A percentile compares a stretch with the other conserved stretches of the same genome.
Evolutionary conservation across 2,113 vertebrate genomes (phyloP).

Genomic region (Calyptommatus sinebrachiatus): DNA sequence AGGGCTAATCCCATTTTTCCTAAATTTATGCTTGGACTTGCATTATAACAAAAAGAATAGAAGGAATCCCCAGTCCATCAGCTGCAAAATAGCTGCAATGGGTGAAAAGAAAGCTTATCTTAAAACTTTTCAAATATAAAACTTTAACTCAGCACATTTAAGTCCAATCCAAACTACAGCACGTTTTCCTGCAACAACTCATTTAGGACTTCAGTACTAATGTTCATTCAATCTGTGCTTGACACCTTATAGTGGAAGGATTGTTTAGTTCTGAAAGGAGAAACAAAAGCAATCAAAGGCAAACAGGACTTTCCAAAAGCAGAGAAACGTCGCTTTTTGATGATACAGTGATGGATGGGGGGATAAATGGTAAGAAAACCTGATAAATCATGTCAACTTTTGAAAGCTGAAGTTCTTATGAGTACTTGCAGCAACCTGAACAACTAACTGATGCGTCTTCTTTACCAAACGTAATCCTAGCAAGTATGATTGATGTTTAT

Average conservation of each 20-base stretch:
- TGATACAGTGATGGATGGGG: slow-evolving; percentile 1
- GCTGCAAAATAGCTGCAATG: background rate
- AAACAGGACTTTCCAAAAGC: slow-evolving; percentile 22
- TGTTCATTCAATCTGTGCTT: slow-evolving; percentile 6
- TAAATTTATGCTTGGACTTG: background rate
- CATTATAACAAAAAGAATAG: background rate
- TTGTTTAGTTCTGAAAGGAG: background rate
- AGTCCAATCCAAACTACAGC: background rate
- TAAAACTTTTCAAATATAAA: slow-evolving; percentile 12
- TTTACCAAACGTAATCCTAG: no score
- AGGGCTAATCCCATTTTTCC: background rate
- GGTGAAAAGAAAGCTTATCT: background rate
- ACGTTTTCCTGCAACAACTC: background rate
- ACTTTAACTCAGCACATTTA: background rate
- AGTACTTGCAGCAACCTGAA: background rate
- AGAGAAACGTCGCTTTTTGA: background rate
- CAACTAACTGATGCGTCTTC: background rate
- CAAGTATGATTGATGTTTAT: no score
- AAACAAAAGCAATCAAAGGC: slow-evolving; percentile 17
- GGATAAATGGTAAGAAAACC: slow-evolving; percentile 13
- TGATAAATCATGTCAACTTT: slow-evolving; percentile 15
- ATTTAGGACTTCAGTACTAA: background rate
- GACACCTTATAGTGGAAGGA: slow-evolving; percentile 17
- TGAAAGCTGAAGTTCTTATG: background rate
- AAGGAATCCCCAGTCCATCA: no score